These are phyloP conservation scores for Rotaria macrura DNA, from an alignment of 2,888 invertebrate genomes.

Conservation along the genomic window DNA sequence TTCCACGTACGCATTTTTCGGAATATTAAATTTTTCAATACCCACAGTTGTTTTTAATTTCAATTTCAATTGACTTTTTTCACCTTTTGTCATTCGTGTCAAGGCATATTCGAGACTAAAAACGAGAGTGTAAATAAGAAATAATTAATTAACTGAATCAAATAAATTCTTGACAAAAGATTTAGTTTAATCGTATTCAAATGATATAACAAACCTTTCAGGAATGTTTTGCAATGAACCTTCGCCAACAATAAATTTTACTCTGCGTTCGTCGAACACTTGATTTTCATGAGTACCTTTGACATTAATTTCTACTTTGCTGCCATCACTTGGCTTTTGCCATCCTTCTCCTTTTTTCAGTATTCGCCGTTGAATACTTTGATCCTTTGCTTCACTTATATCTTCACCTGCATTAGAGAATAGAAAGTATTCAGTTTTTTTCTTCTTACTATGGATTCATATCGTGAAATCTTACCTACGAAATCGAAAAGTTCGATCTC, in stretches of 20 bases:
- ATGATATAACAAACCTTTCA: constrained; percentile 57
- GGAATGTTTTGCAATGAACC: constrained; percentile 65
- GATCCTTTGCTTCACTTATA: constrained; percentile 70
- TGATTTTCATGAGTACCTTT: constrained; percentile 50
- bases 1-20: constrained; percentile 58
- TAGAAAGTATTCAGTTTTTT: neutral
- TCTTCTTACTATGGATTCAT: neutral
- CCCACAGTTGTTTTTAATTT: constrained; percentile 73
- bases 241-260: constrained; percentile 74
- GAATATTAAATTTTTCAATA: constrained; percentile 58
- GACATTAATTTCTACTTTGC: constrained; percentile 58
- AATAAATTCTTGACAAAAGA: too few relatives aligned
- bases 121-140: neutral
- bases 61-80: constrained; percentile 59
- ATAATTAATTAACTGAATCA: too few relatives aligned
- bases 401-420: constrained; percentile 58
- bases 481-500: constrained; percentile 73
- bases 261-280: constrained; percentile 66
- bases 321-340: constrained; percentile 68
- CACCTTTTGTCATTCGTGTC: constrained; percentile 67
- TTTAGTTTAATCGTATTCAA: too few relatives aligned
- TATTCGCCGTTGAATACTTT: constrained; percentile 65
- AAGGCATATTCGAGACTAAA: constrained; percentile 40
- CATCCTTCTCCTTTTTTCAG: constrained; percentile 63
- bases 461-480: constrained; percentile 35